Conservation (phyloP, 2,888 invertebrate genomes). For the Heliothis peltigera region DNA sequence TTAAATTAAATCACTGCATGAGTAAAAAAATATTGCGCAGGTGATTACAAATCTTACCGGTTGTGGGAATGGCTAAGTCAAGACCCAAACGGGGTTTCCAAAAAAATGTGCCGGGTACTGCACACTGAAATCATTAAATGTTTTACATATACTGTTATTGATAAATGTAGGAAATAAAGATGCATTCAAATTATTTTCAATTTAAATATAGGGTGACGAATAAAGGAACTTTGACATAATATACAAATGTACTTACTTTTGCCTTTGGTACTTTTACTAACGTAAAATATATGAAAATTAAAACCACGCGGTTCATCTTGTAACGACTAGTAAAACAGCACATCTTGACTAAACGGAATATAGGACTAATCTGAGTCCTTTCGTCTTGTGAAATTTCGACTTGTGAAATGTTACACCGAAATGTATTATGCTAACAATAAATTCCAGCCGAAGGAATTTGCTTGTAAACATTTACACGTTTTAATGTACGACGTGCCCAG, state of each 20-base stretch:
- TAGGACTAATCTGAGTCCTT: neutral
- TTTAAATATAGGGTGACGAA: too few species aligned
- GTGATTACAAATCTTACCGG: slow-evolving; percentile 52
- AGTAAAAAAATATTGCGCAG: neutral
- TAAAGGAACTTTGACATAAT: too few species aligned
- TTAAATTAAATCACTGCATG: neutral
- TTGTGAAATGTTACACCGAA: neutral
- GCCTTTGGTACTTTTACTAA: neutral
- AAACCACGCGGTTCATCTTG: neutral
- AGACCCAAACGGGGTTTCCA: slow-evolving; percentile 71
- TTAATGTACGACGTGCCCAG: neutral
- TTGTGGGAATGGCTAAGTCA: slow-evolving; percentile 66
- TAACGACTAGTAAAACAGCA: neutral
- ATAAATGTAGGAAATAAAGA: too few species aligned
- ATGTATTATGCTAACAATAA: slow-evolving; percentile 1
- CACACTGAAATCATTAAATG: slow-evolving; percentile 54
- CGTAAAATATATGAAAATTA: neutral
- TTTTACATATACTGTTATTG: neutral
- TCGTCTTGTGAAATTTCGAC: neutral
- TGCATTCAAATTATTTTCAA: too few species aligned
- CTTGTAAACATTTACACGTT: neutral
- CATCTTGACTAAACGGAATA: neutral
- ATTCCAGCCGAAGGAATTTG: slow-evolving; percentile 1
- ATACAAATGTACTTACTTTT: neutral
- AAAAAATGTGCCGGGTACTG: slow-evolving; percentile 66